phyloP scores from a whole-genome alignment of 2,888 invertebrate species.

The Malthinus seriepunctatus region DNA sequence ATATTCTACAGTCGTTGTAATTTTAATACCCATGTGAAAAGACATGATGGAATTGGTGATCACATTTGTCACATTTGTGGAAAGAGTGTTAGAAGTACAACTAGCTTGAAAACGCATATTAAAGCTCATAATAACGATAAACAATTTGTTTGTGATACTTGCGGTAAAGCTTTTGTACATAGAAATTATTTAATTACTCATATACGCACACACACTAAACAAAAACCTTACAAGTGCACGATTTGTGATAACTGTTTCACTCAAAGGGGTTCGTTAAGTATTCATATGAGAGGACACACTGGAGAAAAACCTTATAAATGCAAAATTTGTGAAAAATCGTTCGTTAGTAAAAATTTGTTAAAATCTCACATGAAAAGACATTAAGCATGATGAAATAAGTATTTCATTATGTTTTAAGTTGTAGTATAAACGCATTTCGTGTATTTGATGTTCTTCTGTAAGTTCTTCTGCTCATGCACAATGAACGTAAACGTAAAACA shows the following conservation, averaged over 20 bases:
- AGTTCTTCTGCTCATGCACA: no score
- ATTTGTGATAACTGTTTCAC: constrained; percentile 60
- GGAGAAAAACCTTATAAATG: constrained; percentile 50
- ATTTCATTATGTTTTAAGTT: no score
- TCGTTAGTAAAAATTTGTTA: neutral
- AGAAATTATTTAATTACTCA: constrained; percentile 56
- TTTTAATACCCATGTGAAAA: neutral
- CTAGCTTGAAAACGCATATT: constrained; percentile 33
- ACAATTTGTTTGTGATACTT: constrained; percentile 15
- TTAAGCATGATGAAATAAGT: neutral
- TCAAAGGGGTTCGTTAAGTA: constrained; percentile 56
- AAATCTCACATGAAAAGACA: neutral
- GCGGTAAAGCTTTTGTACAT: constrained; percentile 46
- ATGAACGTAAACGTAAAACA: no score
- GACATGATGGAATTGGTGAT: neutral
- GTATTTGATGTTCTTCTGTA: no score
- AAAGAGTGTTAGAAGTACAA: constrained; percentile 43
- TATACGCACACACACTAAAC: constrained; percentile 58
- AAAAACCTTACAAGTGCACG: constrained; percentile 58
- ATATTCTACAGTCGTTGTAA: neutral
- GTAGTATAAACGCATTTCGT: no score
- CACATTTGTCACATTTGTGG: constrained; percentile 48
- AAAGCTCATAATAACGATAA: constrained; percentile 32
- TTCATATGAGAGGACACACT: constrained; percentile 58
- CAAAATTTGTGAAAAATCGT: neutral